Base-by-base conservation (phyloP, 2,888 invertebrate genomes). In the Conchocele bisecta region DNA sequence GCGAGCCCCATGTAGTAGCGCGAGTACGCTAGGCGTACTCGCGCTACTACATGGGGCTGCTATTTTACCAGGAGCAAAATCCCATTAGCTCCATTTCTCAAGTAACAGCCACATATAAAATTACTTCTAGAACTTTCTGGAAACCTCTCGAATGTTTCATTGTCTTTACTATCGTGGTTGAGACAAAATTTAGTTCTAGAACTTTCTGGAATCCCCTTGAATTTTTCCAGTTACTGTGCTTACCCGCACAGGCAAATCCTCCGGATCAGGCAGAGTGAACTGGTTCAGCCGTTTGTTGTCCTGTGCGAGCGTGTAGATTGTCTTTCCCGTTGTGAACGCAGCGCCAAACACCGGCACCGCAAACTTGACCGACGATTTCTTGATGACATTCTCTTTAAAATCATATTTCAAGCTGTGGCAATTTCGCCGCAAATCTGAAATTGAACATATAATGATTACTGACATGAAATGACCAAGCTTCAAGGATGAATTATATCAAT, bases 381-480 rank as follows among this genome's bases (percentile, higher is more conserved):
- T 81, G 53, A 89, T 86, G 24, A 81, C 75, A 4, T 84, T 83
- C 28, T 87, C 86, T 57, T 84, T 83, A 33, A 91, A 86, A 75
- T 89, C 87, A 75, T 82, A 81, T 70, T 87, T 89, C 31, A 88
- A 69, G 71, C 86, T 89, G 50, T 82, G 73, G 69, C 89, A 85
- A 70, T 81, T 75, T 31, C 63, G 72, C 31, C 75, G 74, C 67
- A 84, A 69, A 59, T 85, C 88, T 88, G 80, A 4, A 79, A 77
- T n/a, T 39, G 42, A 33, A 20, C 20, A 7, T 17, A 48, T 6
- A 24, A 11, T 53, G 28, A 56, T 56, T 56, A 24, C 15, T 44
- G 11, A 37, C 24, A 6, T 20, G 17, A 17, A 17, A n/a, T 42
- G 22, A 44, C n/a, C 24, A n/a, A 13, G 6, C 26, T 20, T 11